Evolutionary conservation across 2,888 invertebrate genomes (phyloP), one percentile per base, ranked within the genome.

Genomic region (Bugula neritina): DNA sequence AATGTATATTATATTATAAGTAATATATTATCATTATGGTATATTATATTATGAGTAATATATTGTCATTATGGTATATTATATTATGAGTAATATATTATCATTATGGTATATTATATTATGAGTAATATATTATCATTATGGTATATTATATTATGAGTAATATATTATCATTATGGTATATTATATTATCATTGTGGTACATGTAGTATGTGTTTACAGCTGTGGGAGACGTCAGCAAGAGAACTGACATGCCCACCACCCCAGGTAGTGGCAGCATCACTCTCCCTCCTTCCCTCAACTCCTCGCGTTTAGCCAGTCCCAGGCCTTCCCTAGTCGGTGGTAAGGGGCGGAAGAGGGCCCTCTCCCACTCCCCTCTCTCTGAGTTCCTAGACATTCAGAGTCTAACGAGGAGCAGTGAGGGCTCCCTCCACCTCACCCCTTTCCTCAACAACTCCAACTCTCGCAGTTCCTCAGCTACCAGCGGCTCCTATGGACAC

Each of bases 401-500:
- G 80, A 94, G 94, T 72, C 92, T 97, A 88, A 96, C 97, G 77
- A 89, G 96, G 74, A 94, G 94, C 78, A 95, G 95, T 3, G 96
- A 96, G 2, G 85, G 93, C 78, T 94, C 94, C 31, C 86, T 97
- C 57, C 81, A 81, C 72, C 76, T 83, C 55, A 79, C 81, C 1
- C 79, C 81, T 21, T 78, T 80, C 57, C 74, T 79, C 23, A 78
- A 77, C 35, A 78, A 77, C 23, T 76, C 76, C 72, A 79, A 77
- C 71, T 83, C 70, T 43, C 23, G 70, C 5, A 77, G 83, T 17
- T 84, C 84, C 2, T 81, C 92, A 35, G 80, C 81, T n/a, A 92
- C 93, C 2, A 94, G 94, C 79, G 96, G 96, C 69, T 95, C 95
- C 75, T 96, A 96, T 87, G 96, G 96, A 27, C 97, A 97, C 86